phyloP scores from a whole-genome alignment of 2,113 vertebrate genomes.

The Alosa alosa region DNA sequence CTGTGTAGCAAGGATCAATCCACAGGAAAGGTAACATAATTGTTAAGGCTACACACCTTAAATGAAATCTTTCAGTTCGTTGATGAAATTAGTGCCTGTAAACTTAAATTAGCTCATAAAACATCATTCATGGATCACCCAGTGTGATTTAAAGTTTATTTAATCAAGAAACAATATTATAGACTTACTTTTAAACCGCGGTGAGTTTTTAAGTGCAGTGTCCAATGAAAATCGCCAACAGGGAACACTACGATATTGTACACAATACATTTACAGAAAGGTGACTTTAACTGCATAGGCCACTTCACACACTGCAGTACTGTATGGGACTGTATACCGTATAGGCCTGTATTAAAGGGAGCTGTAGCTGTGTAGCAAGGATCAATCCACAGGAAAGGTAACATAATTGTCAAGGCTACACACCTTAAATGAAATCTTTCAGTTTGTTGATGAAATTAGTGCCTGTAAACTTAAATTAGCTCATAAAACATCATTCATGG shows the following conservation, averaged over 20 bases:
- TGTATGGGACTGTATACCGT: no score
- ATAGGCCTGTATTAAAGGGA: no score
- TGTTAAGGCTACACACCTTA: neutral
- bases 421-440: neutral
- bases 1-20: no score
- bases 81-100: neutral
- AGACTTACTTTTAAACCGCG: neutral
- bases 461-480: neutral
- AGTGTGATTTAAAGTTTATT: no score
- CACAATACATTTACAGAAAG: no score
- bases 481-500: neutral
- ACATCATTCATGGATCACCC: neutral
- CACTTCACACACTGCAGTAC: no score
- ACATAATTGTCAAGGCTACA: neutral
- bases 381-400: no score
- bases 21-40: no score
- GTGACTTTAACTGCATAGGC: no score
- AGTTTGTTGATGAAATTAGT: neutral
- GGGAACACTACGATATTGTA: neutral
- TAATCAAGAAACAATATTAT: neutral
- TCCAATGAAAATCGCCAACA: conserved; percentile 32
- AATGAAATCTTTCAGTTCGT: neutral
- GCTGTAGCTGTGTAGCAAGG: no score
- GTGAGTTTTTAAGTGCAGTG: conserved; percentile 22
- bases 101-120: neutral